phyloP scores from a whole-genome alignment of 2,113 vertebrate species.

The Platysteira castanea region DNA sequence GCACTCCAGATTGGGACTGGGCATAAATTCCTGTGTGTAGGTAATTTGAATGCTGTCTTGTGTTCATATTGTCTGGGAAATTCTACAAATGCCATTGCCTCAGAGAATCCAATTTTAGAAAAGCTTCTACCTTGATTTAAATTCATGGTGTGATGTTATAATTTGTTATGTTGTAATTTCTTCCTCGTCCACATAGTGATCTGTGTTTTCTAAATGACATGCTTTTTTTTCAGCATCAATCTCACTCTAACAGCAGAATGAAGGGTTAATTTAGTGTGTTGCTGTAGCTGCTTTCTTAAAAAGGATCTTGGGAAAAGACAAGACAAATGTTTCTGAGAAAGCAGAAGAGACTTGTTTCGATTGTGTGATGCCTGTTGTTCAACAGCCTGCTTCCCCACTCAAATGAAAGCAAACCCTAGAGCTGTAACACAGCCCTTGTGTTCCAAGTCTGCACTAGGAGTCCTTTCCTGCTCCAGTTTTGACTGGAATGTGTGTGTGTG shows the following conservation, averaged over 20 bases:
- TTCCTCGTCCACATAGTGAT: background rate
- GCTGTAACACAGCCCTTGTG: background rate
- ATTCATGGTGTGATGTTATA: accelerated
- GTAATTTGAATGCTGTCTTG: constrained; percentile 31
- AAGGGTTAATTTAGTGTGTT: background rate
- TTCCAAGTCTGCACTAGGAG: background rate
- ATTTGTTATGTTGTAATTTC: background rate
- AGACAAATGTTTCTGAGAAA: background rate
- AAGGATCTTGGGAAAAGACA: background rate
- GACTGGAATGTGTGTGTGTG: background rate
- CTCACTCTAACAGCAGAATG: background rate
- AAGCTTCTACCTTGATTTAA: background rate
- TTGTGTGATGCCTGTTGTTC: background rate
- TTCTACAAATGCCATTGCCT: background rate
- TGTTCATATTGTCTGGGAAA: background rate
- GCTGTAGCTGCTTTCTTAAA: background rate
- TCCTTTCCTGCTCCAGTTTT: background rate
- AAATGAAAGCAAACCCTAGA: background rate
- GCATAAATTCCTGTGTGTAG: constrained; percentile 69
- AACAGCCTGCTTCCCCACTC: background rate
- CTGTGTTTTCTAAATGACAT: background rate
- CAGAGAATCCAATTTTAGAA: background rate
- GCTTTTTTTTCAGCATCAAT: background rate
- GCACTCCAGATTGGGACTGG: constrained; percentile 36
- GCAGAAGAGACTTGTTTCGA: background rate